phyloP scores from a whole-genome alignment of 2,888 invertebrate genomes.

The Iselma pallidipennis region DNA sequence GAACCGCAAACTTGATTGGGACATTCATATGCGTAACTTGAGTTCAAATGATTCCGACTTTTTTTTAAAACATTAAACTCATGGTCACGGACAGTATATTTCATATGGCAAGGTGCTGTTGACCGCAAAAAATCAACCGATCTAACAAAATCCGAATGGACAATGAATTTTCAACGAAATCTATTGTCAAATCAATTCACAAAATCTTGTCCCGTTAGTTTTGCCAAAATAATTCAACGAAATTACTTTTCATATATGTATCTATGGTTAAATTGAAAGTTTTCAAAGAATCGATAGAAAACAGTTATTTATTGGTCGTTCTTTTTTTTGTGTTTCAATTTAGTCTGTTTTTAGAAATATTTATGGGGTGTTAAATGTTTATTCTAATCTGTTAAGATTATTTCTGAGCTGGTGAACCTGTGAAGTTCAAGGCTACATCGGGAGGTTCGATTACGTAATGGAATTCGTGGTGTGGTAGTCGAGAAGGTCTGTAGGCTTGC shows the following conservation, averaged over 20 bases:
- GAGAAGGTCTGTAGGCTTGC: conserved; percentile 1
- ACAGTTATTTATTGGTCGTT: neutral
- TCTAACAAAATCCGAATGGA: neutral
- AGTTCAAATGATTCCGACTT: conserved; percentile 25
- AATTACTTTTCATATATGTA: neutral
- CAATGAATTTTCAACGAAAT: neutral
- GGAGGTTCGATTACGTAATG: conserved; percentile 1
- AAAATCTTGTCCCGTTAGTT: neutral
- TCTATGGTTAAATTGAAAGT: neutral
- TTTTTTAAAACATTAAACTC: conserved; percentile 21
- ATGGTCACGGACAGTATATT: conserved; percentile 27
- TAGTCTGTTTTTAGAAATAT: neutral
- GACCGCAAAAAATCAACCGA: conserved; percentile 21
- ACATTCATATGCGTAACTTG: conserved; percentile 22
- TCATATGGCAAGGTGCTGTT: conserved; percentile 21
- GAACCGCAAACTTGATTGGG: conserved; percentile 25
- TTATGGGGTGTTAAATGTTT: neutral
- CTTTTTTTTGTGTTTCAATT: neutral
- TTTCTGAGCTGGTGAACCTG: conserved; percentile 17
- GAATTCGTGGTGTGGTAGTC: neutral
- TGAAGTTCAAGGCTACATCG: conserved; percentile 18
- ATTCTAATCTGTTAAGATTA: conserved; percentile 2
- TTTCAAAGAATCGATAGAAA: neutral
- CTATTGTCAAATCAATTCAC: neutral
- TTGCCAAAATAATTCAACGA: conserved; percentile 1